Evolutionary conservation across 2,888 invertebrate genomes (phyloP).

Genomic region (Acrobasis suavella): DNA sequence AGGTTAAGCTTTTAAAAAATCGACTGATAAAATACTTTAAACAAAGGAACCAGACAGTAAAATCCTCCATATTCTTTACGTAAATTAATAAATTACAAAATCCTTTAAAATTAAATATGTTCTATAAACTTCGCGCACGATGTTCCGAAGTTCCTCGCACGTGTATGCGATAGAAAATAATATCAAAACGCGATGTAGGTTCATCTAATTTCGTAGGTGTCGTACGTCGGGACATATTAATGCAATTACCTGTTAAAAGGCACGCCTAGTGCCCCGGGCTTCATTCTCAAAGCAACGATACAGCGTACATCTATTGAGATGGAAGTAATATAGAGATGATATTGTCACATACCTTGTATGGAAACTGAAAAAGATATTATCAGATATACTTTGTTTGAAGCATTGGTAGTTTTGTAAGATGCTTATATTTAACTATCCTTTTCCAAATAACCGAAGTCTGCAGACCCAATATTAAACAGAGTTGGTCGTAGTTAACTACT

Average conservation of each 20-base stretch:
- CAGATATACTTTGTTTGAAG: too few relatives aligned
- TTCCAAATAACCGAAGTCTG: too few relatives aligned
- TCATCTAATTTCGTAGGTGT: slow-evolving; percentile 67
- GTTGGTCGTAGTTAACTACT: too few relatives aligned
- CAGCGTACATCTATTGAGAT: slow-evolving; percentile 46
- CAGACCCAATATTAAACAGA: too few relatives aligned
- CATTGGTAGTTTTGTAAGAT: too few relatives aligned
- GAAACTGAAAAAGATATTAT: too few relatives aligned
- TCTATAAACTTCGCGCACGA: background rate
- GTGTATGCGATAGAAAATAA: slow-evolving; percentile 37
- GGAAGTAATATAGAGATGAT: slow-evolving; percentile 34
- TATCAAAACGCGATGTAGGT: slow-evolving; percentile 41
- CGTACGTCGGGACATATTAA: slow-evolving; percentile 69
- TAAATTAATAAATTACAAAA: slow-evolving; percentile 4
- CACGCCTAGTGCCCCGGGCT: slow-evolving; percentile 61
- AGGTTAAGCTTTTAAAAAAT: too few relatives aligned
- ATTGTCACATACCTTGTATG: too few relatives aligned
- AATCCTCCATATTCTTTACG: background rate
- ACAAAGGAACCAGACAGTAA: background rate
- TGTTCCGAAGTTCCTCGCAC: slow-evolving; percentile 21
- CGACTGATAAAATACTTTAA: background rate
- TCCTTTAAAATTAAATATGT: slow-evolving; percentile 5
- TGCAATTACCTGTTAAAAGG: slow-evolving; percentile 78
- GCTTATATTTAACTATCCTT: too few relatives aligned
- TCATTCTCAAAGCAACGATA: slow-evolving; percentile 57